phyloP scores from a whole-genome alignment of 2,888 invertebrate genomes.

The Branchipolynoe longqiensis region DNA sequence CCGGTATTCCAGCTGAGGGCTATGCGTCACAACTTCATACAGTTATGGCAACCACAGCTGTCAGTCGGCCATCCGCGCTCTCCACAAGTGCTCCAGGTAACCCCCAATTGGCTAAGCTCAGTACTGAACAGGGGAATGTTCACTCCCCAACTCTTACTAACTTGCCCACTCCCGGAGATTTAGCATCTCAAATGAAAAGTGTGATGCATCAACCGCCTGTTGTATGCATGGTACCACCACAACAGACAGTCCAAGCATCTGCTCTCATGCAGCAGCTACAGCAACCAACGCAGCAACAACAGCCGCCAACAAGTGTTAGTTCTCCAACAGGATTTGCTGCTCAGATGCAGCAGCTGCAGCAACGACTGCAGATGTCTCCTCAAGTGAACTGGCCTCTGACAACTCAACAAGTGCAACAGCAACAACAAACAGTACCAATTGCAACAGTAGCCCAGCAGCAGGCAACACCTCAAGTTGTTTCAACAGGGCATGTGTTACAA shows the following conservation, averaged over 20 bases:
- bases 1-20: conserved; percentile 23
- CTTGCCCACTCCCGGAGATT: conserved; percentile 43
- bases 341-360: conserved; percentile 57
- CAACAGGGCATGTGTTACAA: not conserved
- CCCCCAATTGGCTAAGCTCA: conserved; percentile 30
- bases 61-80: conserved; percentile 11
- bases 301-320: not conserved
- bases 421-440: not conserved
- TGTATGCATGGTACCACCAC: conserved; percentile 20
- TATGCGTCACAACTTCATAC: not conserved
- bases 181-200: conserved; percentile 23
- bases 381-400: conserved; percentile 47
- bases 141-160: conserved; percentile 47
- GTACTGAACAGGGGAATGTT: conserved; percentile 18
- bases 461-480: conserved; percentile 29
- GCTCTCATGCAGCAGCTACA: conserved; percentile 52
- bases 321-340: conserved; percentile 18
- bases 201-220: conserved; percentile 16
- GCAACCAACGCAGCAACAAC: conserved; percentile 52
- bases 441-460: conserved; percentile 23
- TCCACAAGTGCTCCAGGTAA: conserved; percentile 20
- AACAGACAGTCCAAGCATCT: conserved; percentile 53
- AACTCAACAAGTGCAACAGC: conserved; percentile 15
- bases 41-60: conserved; percentile 31
- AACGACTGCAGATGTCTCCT: conserved; percentile 37